Conservation (phyloP, 2,113 vertebrate genomes). For the Salvelinus sp. region DNA sequence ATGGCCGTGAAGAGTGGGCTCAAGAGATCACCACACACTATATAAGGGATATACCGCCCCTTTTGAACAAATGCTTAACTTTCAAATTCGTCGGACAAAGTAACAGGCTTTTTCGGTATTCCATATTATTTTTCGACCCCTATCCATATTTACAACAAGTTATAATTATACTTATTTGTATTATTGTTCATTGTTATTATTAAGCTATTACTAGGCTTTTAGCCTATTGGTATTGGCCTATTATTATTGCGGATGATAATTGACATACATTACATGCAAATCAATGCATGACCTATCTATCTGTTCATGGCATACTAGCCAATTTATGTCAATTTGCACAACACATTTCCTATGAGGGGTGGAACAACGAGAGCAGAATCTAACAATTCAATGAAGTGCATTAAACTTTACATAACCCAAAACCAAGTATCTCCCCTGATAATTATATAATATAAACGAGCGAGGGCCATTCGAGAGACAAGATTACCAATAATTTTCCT, state of each 20-base stretch:
- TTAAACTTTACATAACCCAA: slow-evolving; percentile 6
- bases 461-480: neutral
- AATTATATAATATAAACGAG: slow-evolving; percentile 11
- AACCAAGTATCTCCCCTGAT: neutral
- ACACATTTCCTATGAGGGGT: neutral
- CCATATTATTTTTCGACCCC: slow-evolving; percentile 12
- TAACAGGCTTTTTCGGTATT: slow-evolving; percentile 10
- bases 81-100: slow-evolving; percentile 21
- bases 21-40: slow-evolving; percentile 5
- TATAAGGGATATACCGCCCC: slow-evolving; percentile 23
- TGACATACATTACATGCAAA: neutral
- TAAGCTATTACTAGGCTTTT: neutral
- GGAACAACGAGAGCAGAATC: neutral
- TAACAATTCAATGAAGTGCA: slow-evolving; percentile 9
- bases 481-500: neutral
- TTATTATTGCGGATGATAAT: neutral
- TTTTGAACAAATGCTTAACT: slow-evolving; percentile 32
- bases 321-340: neutral
- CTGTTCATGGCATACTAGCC: neutral
- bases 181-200: neutral
- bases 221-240: neutral
- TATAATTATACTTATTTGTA: neutral
- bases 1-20: neutral
- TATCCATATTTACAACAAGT: neutral
- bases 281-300: neutral